A percentile compares a stretch with the other conserved stretches of the same genome.
Evolutionary conservation across 2,888 invertebrate species (phyloP).

Genomic region (Cepaea hortensis): DNA sequence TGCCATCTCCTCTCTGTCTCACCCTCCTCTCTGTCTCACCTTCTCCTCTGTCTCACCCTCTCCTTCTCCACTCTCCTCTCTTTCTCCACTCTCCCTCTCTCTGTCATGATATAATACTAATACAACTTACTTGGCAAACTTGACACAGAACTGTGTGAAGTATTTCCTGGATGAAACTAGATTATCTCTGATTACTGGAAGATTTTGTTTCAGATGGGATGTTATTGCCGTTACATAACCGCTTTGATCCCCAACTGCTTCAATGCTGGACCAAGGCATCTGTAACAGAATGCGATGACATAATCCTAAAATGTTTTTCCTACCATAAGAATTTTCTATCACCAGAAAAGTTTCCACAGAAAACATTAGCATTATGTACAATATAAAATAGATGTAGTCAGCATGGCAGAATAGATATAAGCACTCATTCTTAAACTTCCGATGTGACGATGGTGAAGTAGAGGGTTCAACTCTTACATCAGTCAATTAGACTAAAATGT

Average conservation of each 20-base stretch:
- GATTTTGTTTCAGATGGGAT: constrained; percentile 88
- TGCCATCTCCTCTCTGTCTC: too few species aligned
- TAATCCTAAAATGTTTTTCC: neutral
- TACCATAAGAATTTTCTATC: neutral
- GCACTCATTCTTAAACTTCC: too few species aligned
- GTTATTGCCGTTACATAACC: constrained; percentile 93
- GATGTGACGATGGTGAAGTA: too few species aligned
- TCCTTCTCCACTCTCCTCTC: neutral
- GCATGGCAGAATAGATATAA: too few species aligned
- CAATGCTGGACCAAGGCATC: constrained; percentile 93
- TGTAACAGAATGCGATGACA: constrained; percentile 68
- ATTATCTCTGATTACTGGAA: constrained; percentile 92
- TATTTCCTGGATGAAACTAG: constrained; percentile 94
- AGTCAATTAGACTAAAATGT: too few species aligned
- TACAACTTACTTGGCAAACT: constrained; percentile 87
- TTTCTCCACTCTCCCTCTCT: neutral
- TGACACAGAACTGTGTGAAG: constrained; percentile 97
- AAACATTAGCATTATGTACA: too few species aligned
- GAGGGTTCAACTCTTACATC: too few species aligned
- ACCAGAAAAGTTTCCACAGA: too few species aligned
- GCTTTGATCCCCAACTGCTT: constrained; percentile 97
- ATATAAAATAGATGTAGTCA: too few species aligned
- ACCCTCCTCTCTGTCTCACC: neutral
- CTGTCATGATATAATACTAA: neutral
- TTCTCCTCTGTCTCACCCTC: neutral